Evolutionary conservation across 2,888 invertebrate genomes (phyloP).

Genomic region (Crocallis elinguaria): DNA sequence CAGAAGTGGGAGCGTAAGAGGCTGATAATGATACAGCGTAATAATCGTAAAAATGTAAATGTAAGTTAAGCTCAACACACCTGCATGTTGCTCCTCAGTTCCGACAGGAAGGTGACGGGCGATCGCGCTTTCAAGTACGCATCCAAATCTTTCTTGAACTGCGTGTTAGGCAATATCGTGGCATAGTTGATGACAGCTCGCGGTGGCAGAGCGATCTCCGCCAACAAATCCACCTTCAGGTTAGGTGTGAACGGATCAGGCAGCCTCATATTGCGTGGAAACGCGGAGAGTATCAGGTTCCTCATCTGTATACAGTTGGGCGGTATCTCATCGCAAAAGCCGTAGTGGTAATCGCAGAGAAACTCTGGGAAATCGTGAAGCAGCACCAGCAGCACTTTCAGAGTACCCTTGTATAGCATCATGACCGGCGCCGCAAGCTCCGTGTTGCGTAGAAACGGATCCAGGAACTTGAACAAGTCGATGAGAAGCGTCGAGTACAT

Average conservation of each 20-base stretch:
- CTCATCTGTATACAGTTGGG: conserved; percentile 99
- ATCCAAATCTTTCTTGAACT: conserved; percentile 98
- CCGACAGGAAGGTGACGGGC: conserved; percentile 97
- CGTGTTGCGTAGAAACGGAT: conserved; percentile 98
- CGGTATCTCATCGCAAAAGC: conserved; percentile 99
- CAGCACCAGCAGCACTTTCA: conserved; percentile 96
- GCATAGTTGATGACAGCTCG: conserved; percentile 95
- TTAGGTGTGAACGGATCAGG: conserved; percentile 99
- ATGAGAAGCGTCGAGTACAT: conserved; percentile 98
- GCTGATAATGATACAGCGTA: no score
- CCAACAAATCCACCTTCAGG: conserved; percentile 95
- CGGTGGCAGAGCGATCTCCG: conserved; percentile 95
- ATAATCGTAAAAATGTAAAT: not conserved
- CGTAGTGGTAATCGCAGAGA: conserved; percentile 99
- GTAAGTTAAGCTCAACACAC: conserved; percentile 55
- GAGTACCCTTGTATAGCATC: conserved; percentile 97
- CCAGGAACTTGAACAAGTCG: conserved; percentile 97
- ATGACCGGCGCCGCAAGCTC: conserved; percentile 97
- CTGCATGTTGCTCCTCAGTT: conserved; percentile 95
- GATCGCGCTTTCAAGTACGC: conserved; percentile 97
- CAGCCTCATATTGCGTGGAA: conserved; percentile 98
- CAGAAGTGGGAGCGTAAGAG: no score
- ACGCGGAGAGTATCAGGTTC: conserved; percentile 98
- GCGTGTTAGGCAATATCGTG: conserved; percentile 92
- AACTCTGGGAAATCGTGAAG: conserved; percentile 99